phyloP scores from a whole-genome alignment of 2,888 invertebrate species.

The Rhagonycha lutea region DNA sequence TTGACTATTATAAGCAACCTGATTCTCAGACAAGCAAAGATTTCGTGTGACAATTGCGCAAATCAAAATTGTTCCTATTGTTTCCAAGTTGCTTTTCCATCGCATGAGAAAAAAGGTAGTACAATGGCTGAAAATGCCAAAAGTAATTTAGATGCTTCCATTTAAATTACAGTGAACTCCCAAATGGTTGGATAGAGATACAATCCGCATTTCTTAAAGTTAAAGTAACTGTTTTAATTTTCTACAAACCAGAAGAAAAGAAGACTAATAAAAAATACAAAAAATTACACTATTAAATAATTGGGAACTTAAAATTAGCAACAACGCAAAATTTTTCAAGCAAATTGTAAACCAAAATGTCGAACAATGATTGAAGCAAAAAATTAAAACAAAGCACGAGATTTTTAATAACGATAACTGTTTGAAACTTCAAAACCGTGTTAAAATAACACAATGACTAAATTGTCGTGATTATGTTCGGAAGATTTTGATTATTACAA shows the following conservation, averaged over 20 bases:
- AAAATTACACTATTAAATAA: not conserved
- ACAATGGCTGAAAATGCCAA: conserved; percentile 9
- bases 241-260: not conserved
- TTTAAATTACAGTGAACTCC: not conserved
- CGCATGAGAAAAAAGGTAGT: conserved; percentile 13
- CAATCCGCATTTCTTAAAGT: not conserved
- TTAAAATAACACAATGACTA: not conserved
- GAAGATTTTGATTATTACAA: not conserved
- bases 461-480: not conserved
- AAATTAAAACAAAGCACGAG: not conserved
- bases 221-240: not conserved
- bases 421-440: not conserved
- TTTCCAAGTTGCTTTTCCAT: conserved; percentile 15
- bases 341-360: not conserved
- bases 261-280: not conserved
- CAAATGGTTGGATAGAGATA: not conserved
- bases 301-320: not conserved
- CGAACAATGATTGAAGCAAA: not conserved
- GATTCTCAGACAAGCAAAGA: not conserved
- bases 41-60: conserved; percentile 20
- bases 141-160: not conserved
- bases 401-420: conserved; percentile 1
- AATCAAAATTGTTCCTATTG: conserved; percentile 20
- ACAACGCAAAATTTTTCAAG: not conserved
- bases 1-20: not conserved